phyloP scores from a whole-genome alignment of 2,797 vertebrate genomes.

The Microctenopoma stevenorrisi region DNA sequence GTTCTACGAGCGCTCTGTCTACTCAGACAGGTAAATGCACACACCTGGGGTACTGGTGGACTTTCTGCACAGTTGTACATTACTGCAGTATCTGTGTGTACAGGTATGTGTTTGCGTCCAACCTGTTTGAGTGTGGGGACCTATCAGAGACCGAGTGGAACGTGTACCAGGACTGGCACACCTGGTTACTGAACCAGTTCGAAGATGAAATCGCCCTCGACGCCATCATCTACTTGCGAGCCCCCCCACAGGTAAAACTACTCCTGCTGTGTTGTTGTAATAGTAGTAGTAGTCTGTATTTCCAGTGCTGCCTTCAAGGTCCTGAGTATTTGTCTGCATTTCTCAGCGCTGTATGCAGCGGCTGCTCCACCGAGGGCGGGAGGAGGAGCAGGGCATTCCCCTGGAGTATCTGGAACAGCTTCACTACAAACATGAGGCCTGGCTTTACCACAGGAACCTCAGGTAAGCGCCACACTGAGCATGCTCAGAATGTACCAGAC shows the following conservation, averaged over 20 bases:
- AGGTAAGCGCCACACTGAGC: constrained; percentile 69
- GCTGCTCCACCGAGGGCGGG: constrained; percentile 80
- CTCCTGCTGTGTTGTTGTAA: not conserved
- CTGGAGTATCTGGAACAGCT: constrained; percentile 89
- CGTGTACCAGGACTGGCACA: constrained; percentile 89
- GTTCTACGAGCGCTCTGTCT: constrained; percentile 89
- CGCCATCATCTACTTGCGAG: constrained; percentile 88
- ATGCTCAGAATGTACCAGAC: not conserved
- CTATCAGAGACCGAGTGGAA: constrained; percentile 88
- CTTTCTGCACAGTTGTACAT: constrained; percentile 66
- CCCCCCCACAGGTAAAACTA: constrained; percentile 82
- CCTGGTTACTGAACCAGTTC: constrained; percentile 86
- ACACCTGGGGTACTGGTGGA: not conserved
- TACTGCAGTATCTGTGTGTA: not conserved
- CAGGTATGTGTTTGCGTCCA: constrained; percentile 89
- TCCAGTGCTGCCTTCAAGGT: constrained; percentile 11
- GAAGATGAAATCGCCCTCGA: constrained; percentile 83
- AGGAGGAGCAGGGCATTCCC: constrained; percentile 87
- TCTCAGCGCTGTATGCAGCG: constrained; percentile 88
- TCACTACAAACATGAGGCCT: constrained; percentile 87
- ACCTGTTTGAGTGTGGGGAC: constrained; percentile 84
- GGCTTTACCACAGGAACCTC: constrained; percentile 84
- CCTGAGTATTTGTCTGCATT: not conserved
- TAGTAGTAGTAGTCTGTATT: not conserved
- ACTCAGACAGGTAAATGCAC: constrained; percentile 86